Conservation (phyloP, 2,113 vertebrate genomes). For the Phrynocephalus versicolor region DNA sequence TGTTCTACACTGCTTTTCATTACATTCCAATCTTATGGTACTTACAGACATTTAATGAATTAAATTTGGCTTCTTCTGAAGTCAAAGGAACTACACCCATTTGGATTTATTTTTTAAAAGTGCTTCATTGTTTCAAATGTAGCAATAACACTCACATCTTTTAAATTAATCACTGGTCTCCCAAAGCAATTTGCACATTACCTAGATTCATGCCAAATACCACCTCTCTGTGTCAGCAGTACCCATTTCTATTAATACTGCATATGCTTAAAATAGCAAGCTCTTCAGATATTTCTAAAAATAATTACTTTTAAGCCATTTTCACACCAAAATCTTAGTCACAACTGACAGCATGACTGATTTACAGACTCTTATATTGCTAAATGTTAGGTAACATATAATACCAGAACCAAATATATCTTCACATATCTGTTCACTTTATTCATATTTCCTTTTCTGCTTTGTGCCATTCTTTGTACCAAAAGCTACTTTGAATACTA, state of each 20-base stretch:
- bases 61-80: neutral
- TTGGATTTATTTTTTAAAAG: neutral
- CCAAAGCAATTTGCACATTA: conserved; percentile 6
- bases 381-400: neutral
- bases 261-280: conserved; percentile 13
- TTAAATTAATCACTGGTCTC: neutral
- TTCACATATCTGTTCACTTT: conserved; percentile 37
- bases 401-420: conserved; percentile 6
- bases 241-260: conserved; percentile 4
- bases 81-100: neutral
- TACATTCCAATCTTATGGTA: neutral
- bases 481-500: conserved; percentile 46
- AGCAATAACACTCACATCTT: conserved; percentile 37
- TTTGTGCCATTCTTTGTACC: conserved; percentile 37
- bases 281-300: conserved; percentile 23
- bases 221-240: neutral
- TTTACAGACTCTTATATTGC: conserved; percentile 11
- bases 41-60: neutral
- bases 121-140: conserved; percentile 22
- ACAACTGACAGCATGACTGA: conserved; percentile 2
- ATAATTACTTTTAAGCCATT: conserved; percentile 11
- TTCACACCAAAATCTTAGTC: conserved; percentile 31
- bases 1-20: neutral
- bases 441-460: conserved; percentile 29
- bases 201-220: neutral